These are phyloP conservation scores for Hydraecia micacea DNA, from an alignment of 2,888 invertebrate genomes.

Conservation along the genomic window DNA sequence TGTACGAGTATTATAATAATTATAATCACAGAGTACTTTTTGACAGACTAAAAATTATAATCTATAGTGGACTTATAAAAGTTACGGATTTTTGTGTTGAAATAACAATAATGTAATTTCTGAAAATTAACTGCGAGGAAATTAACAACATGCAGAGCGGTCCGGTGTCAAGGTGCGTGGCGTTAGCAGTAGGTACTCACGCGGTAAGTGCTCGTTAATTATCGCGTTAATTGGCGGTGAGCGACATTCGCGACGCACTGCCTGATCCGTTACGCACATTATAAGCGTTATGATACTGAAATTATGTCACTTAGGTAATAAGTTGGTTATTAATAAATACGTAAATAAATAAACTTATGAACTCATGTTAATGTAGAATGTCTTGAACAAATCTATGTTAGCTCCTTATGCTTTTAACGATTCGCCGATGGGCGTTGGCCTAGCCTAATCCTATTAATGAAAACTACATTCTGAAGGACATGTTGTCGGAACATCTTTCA, in stretches of 20 bases:
- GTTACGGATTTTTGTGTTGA: neutral
- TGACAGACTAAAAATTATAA: too few species aligned
- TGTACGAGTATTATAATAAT: too few species aligned
- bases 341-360: too few species aligned
- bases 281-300: conserved; percentile 31
- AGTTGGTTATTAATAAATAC: too few species aligned
- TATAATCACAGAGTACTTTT: too few species aligned
- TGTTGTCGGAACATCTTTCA: neutral
- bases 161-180: neutral
- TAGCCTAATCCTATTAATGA: neutral
- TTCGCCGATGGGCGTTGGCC: neutral
- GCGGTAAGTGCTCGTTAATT: conserved; percentile 33
- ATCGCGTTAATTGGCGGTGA: conserved; percentile 17
- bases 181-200: neutral
- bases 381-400: neutral
- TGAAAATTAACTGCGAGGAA: neutral
- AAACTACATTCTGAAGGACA: neutral
- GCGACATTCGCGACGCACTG: conserved; percentile 15
- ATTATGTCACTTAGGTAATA: conserved; percentile 31
- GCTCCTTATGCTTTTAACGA: neutral
- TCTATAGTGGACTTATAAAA: neutral
- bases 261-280: conserved; percentile 30
- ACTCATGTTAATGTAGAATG: neutral
- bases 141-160: neutral
- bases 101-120: neutral